phyloP scores from a whole-genome alignment of 2,113 vertebrate species.

The Gnathonemus echidnorhynchus region DNA sequence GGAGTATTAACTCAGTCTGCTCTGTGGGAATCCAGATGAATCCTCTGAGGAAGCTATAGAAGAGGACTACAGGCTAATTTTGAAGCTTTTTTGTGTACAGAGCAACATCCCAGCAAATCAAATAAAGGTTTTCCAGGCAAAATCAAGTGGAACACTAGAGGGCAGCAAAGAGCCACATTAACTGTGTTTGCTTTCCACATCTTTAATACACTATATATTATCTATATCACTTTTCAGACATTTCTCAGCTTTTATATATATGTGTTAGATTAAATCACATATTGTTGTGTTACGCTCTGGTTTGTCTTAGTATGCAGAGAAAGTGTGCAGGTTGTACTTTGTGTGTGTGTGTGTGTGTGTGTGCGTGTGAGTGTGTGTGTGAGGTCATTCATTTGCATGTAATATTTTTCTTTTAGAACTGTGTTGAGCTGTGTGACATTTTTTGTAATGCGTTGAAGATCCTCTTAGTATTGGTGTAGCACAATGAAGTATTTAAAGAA shows the following conservation, averaged over 20 bases:
- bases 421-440: background rate
- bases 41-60: background rate
- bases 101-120: background rate
- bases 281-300: background rate
- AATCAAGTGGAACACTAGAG: background rate
- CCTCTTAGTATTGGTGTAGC: background rate
- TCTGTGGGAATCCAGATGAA: background rate
- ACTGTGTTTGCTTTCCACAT: background rate
- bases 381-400: background rate
- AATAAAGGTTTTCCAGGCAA: background rate
- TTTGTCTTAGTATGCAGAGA: background rate
- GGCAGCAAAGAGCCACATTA: slow-evolving; percentile 8
- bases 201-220: background rate
- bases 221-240: background rate
- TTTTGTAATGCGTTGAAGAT: background rate
- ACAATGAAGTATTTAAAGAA: slow-evolving; percentile 11
- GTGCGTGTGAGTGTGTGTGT: background rate
- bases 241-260: slow-evolving; percentile 11
- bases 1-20: background rate
- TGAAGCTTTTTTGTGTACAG: background rate
- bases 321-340: background rate
- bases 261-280: slow-evolving; percentile 4
- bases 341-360: background rate
- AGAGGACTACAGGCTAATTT: background rate
- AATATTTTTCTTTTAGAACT: background rate